Percentiles rank a stretch among this genome's conserved stretches.
Evolutionary conservation across 1,140 invertebrate species (phyloP).

Genomic region (Calosoma granatense): DNA sequence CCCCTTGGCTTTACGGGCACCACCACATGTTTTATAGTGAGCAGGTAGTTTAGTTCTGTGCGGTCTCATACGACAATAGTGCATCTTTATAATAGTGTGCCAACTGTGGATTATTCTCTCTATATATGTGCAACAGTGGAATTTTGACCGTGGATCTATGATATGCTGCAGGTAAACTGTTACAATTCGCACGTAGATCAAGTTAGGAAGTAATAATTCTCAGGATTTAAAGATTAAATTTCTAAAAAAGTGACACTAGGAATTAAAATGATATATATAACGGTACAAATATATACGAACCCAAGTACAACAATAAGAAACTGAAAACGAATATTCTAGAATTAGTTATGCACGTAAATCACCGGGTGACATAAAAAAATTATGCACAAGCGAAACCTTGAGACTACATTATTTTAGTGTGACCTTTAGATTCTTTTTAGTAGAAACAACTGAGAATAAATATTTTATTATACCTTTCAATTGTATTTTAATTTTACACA

Average conservation of each 20-base stretch:
- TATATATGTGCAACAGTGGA: no score
- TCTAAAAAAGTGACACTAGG: no score
- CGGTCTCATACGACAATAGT: no score
- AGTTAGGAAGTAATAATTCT: no score
- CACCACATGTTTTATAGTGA: not conserved
- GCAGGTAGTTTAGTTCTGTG: constrained; percentile 1
- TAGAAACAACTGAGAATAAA: not conserved
- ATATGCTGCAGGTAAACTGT: no score
- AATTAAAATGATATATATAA: no score
- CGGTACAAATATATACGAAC: no score
- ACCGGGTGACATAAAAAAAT: not conserved
- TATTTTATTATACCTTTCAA: not conserved
- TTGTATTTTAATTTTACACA: not conserved
- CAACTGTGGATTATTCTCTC: not conserved
- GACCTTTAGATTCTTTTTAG: not conserved
- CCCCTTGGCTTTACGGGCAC: not conserved
- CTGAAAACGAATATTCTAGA: no score
- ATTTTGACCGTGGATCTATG: not conserved
- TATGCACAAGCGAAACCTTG: not conserved
- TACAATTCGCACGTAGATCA: no score
- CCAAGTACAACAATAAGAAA: no score
- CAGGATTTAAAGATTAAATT: no score
- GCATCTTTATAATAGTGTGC: not conserved
- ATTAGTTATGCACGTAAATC: no score
- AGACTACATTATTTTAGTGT: not conserved